A percentile compares a stretch with the other conserved stretches of the same genome.
phyloP scores from a whole-genome alignment of 2,113 vertebrate genomes.

The Strix aluco region DNA sequence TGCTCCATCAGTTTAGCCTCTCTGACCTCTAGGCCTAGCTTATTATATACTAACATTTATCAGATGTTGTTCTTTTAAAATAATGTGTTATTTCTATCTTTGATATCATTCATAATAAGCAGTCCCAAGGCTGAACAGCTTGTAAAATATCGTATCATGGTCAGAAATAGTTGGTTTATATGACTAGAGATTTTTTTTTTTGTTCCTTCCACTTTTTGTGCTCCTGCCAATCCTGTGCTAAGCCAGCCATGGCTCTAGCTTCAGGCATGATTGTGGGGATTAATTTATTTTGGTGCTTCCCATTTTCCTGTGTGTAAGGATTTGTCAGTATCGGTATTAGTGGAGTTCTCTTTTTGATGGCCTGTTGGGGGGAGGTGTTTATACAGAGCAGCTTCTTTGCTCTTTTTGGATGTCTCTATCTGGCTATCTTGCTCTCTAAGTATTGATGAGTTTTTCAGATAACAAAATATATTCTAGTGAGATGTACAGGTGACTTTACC shows the following conservation, averaged over 20 bases:
- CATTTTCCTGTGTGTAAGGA: background rate
- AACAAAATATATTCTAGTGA: background rate
- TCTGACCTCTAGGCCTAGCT: background rate
- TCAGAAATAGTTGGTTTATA: background rate
- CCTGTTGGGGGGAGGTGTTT: background rate
- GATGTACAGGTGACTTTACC: background rate
- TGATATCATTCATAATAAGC: background rate
- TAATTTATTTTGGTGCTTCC: conserved; percentile 42
- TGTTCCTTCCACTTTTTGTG: background rate
- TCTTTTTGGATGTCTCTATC: background rate
- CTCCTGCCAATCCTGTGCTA: background rate
- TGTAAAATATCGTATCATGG: background rate
- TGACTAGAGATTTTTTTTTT: background rate
- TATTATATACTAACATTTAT: background rate
- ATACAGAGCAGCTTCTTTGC: background rate
- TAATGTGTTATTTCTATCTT: background rate
- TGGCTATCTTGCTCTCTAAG: background rate
- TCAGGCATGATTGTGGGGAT: background rate
- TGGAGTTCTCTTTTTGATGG: background rate
- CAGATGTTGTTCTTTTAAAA: background rate
- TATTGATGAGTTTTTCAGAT: background rate
- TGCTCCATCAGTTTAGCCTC: background rate
- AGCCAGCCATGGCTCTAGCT: background rate
- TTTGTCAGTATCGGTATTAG: background rate
- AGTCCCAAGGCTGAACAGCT: background rate